Evolutionary conservation across 2,797 vertebrate species (phyloP).

Genomic region (Sternarchorhynchus goeldii): DNA sequence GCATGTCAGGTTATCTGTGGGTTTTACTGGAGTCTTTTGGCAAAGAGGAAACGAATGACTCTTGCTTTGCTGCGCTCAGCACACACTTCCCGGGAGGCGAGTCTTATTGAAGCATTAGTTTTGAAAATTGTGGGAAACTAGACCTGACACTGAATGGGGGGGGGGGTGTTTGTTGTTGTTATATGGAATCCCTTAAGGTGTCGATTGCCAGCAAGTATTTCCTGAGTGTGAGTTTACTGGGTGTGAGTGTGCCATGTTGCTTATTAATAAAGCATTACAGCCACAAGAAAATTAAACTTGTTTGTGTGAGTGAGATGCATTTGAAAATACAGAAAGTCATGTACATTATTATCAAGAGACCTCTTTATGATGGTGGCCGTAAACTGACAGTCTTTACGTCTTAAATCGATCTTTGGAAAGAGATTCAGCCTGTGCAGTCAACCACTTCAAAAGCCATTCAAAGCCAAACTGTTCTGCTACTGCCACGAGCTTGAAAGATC

Average conservation of each 20-base stretch:
- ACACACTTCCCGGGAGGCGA: constrained; percentile 22
- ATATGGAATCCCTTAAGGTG: neutral
- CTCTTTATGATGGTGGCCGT: constrained; percentile 24
- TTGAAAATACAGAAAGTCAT: neutral
- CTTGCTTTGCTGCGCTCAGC: neutral
- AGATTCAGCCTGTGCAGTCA: neutral
- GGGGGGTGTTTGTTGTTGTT: constrained; percentile 5
- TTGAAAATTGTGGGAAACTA: constrained; percentile 7
- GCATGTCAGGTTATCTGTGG: constrained; percentile 4
- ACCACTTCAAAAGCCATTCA: constrained; percentile 8
- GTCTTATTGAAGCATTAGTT: constrained; percentile 45
- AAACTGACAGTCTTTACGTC: constrained; percentile 25
- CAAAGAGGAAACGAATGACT: constrained; percentile 30
- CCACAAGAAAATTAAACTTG: constrained; percentile 7
- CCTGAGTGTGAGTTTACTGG: neutral
- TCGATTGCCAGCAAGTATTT: neutral
- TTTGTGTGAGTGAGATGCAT: neutral
- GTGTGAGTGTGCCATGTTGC: neutral
- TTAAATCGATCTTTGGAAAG: constrained; percentile 37
- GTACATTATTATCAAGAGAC: constrained; percentile 36
- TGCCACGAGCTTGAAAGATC: neutral
- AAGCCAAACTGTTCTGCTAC: neutral
- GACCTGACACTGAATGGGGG: constrained; percentile 9
- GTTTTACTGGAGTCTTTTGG: constrained; percentile 18
- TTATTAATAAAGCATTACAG: constrained; percentile 27